Conservation (phyloP, 2,797 vertebrate species). For the Psittacula derbiana region DNA sequence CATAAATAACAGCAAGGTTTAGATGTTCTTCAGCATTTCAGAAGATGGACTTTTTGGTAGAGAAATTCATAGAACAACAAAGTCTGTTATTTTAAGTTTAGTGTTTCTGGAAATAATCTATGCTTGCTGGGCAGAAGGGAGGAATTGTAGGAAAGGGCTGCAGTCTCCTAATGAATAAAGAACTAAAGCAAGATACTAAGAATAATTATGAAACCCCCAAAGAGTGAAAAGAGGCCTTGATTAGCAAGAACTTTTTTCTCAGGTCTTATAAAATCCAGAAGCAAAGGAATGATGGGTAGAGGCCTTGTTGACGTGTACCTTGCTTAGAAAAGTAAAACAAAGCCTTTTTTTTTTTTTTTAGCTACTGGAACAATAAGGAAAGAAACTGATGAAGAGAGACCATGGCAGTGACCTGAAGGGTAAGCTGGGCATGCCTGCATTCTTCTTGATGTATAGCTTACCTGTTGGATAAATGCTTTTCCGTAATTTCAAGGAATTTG, state of each 20-base stretch:
- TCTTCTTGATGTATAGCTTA: background rate
- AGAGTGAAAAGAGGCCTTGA: background rate
- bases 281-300: background rate
- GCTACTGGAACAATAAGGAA: background rate
- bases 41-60: background rate
- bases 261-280: background rate
- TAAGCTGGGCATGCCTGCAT: background rate
- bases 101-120: background rate
- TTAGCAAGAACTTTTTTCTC: background rate
- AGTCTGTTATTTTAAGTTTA: background rate
- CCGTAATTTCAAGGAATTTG: background rate
- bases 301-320: background rate
- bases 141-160: background rate
- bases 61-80: constrained; percentile 24
- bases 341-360: background rate
- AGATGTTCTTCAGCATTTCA: constrained; percentile 10
- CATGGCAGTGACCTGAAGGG: background rate
- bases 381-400: background rate
- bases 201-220: background rate
- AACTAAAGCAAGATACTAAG: background rate
- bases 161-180: background rate
- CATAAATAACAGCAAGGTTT: constrained; percentile 43
- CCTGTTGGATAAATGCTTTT: background rate
- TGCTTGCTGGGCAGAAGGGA: background rate
- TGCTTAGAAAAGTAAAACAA: background rate